Evolutionary conservation across 2,113 vertebrate species (phyloP), one percentile per base, ranked within the genome.

Genomic region (Alligator mississippiensis): DNA sequence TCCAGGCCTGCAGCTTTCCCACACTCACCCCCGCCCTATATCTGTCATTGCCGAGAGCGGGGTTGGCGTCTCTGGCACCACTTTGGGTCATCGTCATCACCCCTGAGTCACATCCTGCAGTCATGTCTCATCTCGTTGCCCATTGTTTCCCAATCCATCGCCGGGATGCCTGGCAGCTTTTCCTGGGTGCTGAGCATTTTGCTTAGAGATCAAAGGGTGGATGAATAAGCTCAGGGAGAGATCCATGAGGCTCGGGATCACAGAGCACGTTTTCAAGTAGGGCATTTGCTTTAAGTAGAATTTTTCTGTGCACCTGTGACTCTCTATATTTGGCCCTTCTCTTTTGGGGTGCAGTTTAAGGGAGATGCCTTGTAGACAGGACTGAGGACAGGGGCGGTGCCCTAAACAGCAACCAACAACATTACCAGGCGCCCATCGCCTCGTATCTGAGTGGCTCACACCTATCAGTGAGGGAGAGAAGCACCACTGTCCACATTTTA

Each of bases 31-130:
- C 18, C 4, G 5, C 21, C 19, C 30, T 25, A 34, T 14, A 21
- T 24, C 34, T 30, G 19, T 38, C 68, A 38, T 21, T 47, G 70
- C 34, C 10, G 47, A 74, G 47, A 22, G 70, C 21, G 15, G 70
- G 47, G 34, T 74, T 19, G 21, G 68, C 89, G 93, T 82, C 95
- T 79, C 81, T 91, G 95, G 94, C 93, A 95, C n/a, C 91, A 9
- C 66, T 60, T 90, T 66, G 1, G 2, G 95, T 57, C 0, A 34
- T 70, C 85, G 63, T 87, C 61, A 66, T 96, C 96, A 94, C 80
- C 89, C 74, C 60, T 90, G 8, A 97, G 94, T 96, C 95, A 96
- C 92, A 95, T 96, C 94, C 95, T 95, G 90, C 90, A 94, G 93
- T 94, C 87, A 0, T 5, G 74, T 30, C 92, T 93, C 90, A 96